Percentiles rank a stretch among this genome's conserved stretches.
These are phyloP conservation scores for Drosophila rufa DNA, from an alignment of 1,140 invertebrate genomes.

Conservation along the genomic window DNA sequence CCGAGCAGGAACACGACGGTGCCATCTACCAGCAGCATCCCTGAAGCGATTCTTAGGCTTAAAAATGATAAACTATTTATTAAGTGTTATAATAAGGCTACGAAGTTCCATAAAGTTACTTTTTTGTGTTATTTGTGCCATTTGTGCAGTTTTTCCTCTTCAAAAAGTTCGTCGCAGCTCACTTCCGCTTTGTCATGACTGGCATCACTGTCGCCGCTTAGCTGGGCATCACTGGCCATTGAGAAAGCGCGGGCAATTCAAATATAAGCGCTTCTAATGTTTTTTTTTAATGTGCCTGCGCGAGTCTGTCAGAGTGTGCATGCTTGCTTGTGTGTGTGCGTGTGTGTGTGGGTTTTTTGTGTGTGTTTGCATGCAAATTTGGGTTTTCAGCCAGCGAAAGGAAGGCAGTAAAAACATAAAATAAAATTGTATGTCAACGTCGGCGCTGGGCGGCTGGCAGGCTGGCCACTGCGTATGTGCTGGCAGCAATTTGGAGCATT, in stretches of 20 bases:
- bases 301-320: not conserved
- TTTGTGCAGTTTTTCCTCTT: not conserved
- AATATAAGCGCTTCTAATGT: not conserved
- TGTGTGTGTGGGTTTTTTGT: not conserved
- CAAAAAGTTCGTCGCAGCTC: not conserved
- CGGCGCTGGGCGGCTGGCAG: constrained; percentile 4
- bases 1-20: constrained; percentile 29
- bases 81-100: too few species aligned
- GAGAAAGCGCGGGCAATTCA: not conserved
- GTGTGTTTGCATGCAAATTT: constrained; percentile 23
- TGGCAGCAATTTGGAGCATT: constrained; percentile 45
- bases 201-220: constrained; percentile 1
- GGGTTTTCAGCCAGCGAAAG: constrained; percentile 1
- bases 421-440: constrained; percentile 33
- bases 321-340: not conserved
- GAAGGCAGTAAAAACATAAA: constrained; percentile 17
- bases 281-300: not conserved
- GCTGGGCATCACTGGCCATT: constrained; percentile 16
- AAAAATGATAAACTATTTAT: not conserved
- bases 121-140: too few species aligned
- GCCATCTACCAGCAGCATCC: constrained; percentile 22
- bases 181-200: not conserved
- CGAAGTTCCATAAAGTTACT: too few species aligned
- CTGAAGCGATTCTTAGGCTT: not conserved
- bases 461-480: constrained; percentile 38